These are phyloP conservation scores for Notarius quadriscutis DNA, from an alignment of 2,113 vertebrate genomes.

Conservation along the genomic window DNA sequence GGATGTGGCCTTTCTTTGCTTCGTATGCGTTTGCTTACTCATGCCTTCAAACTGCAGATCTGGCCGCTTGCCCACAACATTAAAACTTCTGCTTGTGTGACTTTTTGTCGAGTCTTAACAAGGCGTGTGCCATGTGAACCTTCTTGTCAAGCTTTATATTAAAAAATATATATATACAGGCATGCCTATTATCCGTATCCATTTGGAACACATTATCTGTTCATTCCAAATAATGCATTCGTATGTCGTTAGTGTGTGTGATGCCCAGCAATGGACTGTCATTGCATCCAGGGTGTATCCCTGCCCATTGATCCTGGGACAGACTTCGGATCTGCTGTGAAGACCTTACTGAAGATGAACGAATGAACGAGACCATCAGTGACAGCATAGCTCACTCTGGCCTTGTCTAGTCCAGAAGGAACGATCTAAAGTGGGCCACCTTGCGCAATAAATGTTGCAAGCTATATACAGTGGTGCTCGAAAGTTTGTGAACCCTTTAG, in stretches of 20 bases:
- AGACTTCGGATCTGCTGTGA: background rate
- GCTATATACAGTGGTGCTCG: too few species aligned
- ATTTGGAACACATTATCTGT: background rate
- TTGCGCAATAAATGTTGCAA: too few species aligned
- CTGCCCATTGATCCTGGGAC: background rate
- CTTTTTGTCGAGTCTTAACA: background rate
- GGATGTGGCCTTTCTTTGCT: background rate
- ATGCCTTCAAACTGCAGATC: background rate
- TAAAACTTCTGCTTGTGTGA: background rate
- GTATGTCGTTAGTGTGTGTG: background rate
- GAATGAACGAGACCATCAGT: background rate
- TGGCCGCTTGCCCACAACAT: background rate
- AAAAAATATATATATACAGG: too few species aligned
- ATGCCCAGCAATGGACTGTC: background rate
- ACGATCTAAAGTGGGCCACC: too few species aligned
- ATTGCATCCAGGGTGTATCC: background rate
- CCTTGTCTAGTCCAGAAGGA: too few species aligned
- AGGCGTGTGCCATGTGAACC: background rate
- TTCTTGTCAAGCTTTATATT: background rate
- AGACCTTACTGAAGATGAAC: background rate
- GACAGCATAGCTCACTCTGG: too few species aligned
- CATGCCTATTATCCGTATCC: background rate
- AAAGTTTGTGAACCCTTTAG: too few species aligned
- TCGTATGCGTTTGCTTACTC: background rate
- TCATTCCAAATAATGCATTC: background rate